A percentile compares a stretch with the other conserved stretches of the same genome.
Conservation (phyloP, 2,888 invertebrate genomes). For the Noctua comes region DNA sequence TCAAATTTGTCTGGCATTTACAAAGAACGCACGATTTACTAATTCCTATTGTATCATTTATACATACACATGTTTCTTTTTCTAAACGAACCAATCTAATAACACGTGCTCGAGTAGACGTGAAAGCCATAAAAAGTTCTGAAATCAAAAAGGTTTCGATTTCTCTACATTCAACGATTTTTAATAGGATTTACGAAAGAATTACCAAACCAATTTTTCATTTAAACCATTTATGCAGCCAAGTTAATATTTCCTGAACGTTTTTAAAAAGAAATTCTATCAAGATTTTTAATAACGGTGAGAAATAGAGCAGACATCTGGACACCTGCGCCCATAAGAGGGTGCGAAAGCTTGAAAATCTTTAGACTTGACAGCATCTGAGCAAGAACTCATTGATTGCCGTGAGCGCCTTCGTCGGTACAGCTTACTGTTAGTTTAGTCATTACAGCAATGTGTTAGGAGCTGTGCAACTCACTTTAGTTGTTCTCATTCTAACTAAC, state of each 20-base stretch:
- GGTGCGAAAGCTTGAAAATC: slow-evolving; percentile 48
- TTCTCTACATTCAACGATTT: slow-evolving; percentile 42
- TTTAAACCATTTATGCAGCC: slow-evolving; percentile 37
- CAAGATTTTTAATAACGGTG: slow-evolving; percentile 57
- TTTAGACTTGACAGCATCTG: slow-evolving; percentile 25
- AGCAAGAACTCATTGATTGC: slow-evolving; percentile 46
- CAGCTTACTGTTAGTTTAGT: slow-evolving; percentile 30
- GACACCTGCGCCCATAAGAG: slow-evolving; percentile 51
- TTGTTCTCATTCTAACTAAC: slow-evolving; percentile 54
- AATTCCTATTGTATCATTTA: not conserved
- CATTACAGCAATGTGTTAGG: slow-evolving; percentile 32
- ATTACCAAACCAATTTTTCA: slow-evolving; percentile 19
- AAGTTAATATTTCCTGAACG: slow-evolving; percentile 23
- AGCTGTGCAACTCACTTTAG: slow-evolving; percentile 39
- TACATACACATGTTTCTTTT: slow-evolving; percentile 7
- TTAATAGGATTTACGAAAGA: slow-evolving; percentile 48
- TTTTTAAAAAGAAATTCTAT: slow-evolving; percentile 33
- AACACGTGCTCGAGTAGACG: not conserved
- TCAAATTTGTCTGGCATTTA: not conserved
- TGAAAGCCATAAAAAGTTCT: slow-evolving; percentile 44
- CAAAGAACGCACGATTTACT: not conserved
- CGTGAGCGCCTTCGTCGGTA: slow-evolving; percentile 28
- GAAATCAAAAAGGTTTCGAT: slow-evolving; percentile 45
- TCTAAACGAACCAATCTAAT: slow-evolving; percentile 14
- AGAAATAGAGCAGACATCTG: slow-evolving; percentile 39